phyloP scores from a whole-genome alignment of 53 echinoderm and acorn worm species.

The Henricia sp. region DNA sequence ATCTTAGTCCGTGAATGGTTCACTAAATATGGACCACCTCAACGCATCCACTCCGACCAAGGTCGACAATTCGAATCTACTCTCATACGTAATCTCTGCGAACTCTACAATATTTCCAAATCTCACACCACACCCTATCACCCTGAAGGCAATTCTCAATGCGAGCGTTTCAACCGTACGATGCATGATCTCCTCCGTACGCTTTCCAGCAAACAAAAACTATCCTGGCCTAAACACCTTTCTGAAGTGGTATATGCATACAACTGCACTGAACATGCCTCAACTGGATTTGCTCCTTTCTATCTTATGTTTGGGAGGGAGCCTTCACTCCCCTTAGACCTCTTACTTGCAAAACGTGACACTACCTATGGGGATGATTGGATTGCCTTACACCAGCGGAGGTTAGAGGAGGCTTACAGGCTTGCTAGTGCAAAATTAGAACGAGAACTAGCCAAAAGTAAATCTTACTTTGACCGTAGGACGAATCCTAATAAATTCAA shows the following conservation, averaged over 20 bases:
- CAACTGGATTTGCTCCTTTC: constrained; percentile 1
- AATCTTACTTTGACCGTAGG: no score
- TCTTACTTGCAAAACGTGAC: no score
- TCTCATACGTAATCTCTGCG: not conserved
- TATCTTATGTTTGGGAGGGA: not conserved
- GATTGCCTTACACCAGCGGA: no score
- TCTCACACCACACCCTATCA: not conserved
- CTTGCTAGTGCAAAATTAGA: no score
- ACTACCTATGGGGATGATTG: no score
- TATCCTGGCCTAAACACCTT: not conserved
- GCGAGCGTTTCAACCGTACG: no score
- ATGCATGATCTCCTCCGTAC: no score
- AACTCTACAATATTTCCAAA: not conserved
- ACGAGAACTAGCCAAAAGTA: no score
- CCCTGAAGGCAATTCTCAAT: not conserved
- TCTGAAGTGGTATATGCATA: not conserved
- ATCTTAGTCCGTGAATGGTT: not conserved
- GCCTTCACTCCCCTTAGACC: not conserved
- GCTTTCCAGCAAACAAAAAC: not conserved
- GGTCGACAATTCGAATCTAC: not conserved
- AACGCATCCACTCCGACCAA: not conserved
- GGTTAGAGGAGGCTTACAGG: no score
- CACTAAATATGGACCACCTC: not conserved
- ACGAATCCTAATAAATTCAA: no score
- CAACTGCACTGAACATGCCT: not conserved